Base-by-base conservation (phyloP, 2,888 invertebrate species). In the Aleiodes testaceus region DNA sequence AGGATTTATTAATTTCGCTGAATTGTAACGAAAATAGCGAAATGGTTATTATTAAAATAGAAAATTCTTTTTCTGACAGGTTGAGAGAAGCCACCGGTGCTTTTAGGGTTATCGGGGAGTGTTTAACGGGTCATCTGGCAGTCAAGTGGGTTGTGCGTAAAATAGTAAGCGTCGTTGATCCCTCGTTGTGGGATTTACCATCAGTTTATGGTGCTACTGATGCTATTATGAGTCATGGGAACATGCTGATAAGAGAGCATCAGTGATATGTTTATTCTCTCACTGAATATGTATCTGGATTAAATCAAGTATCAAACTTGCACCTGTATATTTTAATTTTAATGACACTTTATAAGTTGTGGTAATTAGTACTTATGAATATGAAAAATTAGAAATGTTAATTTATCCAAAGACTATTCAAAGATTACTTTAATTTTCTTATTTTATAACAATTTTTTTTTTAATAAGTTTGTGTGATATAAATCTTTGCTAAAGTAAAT, bases 91-190 rank as follows among this genome's bases (percentile, higher is more conserved):
- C 85, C 86, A 85, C 81, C 76, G 84, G 78, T 79, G 87, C 85
- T 87, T 87, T 87, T 87, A 86, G 86, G 72, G 86, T 86, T 87
- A 87, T 87, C 87, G 81, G 78, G 78, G 81, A 79, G 80, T 84
- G 81, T 80, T 85, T 81, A 82, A 81, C 80, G 81, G 86, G 87
- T 87, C 87, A 87, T 87, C 87, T 87, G 87, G 87, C 85, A 87
- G 85, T 87, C 87, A 87, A 87, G 87, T 87, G 87, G 80, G 74
- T 79, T 79, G 79, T 80, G 78, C 81, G 81, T 80, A 79, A 80
- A 36, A 79, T 80, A 79, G 80, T 82, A 79, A 45, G 69, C 70
- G 70, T 73, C 52, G 66, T 53, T 68, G 61, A 69, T 74, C 61
- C 75, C 70, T 78, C 72, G 50, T 68, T 66, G 22, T 45, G 14